A percentile compares a stretch with the other conserved stretches of the same genome.
Evolutionary conservation across 2,113 vertebrate genomes (phyloP).

Genomic region (Orientallactaga bullata): DNA sequence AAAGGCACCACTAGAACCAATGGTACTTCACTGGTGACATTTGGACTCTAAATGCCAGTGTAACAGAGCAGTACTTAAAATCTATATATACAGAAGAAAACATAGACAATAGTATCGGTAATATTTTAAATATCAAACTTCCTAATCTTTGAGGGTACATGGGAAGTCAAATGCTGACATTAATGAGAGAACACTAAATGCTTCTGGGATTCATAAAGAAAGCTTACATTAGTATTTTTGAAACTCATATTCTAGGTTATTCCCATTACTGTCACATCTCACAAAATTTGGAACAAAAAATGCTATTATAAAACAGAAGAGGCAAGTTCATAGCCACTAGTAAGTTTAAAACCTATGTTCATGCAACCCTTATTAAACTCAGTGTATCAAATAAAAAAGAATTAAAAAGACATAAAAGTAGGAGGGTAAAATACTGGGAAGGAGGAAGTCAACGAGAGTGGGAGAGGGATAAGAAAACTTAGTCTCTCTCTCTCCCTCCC

Average conservation of each 20-base stretch:
- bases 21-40: not conserved
- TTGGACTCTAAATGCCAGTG: not conserved
- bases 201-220: not conserved
- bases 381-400: no score
- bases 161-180: not conserved
- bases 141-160: not conserved
- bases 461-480: not conserved
- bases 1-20: not conserved
- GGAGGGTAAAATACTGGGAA: no score
- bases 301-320: not conserved
- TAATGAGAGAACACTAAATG: constrained; percentile 3
- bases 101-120: not conserved
- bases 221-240: not conserved
- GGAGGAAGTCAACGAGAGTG: no score
- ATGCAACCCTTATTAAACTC: no score
- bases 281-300: constrained; percentile 25
- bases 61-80: not conserved
- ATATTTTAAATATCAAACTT: not conserved
- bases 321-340: no score
- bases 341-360: no score
- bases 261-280: not conserved
- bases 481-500: not conserved
- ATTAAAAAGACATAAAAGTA: no score
- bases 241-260: not conserved
- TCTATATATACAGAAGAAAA: not conserved